Evolutionary conservation across 1,140 invertebrate species (phyloP), one percentile per base, ranked within the genome.

Genomic region (Stegodyphus mimosarum): DNA sequence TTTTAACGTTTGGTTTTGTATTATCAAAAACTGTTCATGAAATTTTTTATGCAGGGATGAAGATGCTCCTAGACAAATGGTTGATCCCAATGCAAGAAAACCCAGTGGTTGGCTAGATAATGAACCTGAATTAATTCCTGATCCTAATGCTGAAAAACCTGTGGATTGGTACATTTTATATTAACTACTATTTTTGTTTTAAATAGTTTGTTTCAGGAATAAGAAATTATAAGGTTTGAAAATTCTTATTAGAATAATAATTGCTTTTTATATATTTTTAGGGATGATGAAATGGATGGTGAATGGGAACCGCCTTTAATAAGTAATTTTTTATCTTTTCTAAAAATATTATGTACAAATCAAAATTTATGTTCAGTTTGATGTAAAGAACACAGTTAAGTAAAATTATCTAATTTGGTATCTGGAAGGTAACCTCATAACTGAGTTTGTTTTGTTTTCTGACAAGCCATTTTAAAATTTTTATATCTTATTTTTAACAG

Each of bases 231-330:
- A 5, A 10, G 15, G 55, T 60, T 60, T 60, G 55, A 10, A 60
- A 9, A 10, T 60, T 60, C 9, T 60, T 10, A 5, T 60, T 60
- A 15, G 15, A 15, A n/a, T 67, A 13, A 15, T 6, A 72, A 63
- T 17, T 55, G 5, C 2, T 52, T 15, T 11, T n/a, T 67, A 6
- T 76, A 51, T 77, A 87, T 86, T 55, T 33, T 53, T 87, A 94
- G 93, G 94, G 98, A 99, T 91, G 93, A 95, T 71, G 97, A 98
- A 87, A 99, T 99, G 94, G 98, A 99, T 92, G 98, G 98, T 0
- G 95, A 96, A 90, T 99, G 98, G 98, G 98, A 99, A 91, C 94
- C 98, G 17, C 96, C 98, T 0, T 92, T 97, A 75, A 94, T 99
- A 52, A 90, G 91, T 91, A 89, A 88, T 33, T 33, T 33, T 33